Base-by-base conservation (phyloP, 1,140 invertebrate genomes). In the Drosophila serrata region DNA sequence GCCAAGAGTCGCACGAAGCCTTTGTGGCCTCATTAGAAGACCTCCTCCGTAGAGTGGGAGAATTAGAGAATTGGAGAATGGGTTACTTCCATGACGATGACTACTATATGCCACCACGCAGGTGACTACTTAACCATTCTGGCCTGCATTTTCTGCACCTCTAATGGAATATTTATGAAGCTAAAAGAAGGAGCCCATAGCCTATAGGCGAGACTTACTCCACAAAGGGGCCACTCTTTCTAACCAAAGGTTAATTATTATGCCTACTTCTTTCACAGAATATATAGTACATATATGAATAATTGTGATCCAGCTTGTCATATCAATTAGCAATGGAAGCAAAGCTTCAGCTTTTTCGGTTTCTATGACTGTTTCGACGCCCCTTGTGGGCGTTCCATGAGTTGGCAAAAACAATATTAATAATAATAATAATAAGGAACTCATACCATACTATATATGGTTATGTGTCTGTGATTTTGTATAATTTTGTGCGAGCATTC, bases 401-500 rank as follows among this genome's bases (percentile, higher is more conserved):
- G 72, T 65, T 57, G 53, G 51, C 48, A 72, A 58, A 73, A 76
- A 63, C 55, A 84, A n/a, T 22, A 53, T 1, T 49, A 48, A n/a
- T 11, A 48, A 48, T 8, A 27, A 27, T 7, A 51, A 33, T 51
- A 51, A 19, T 53, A 53, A 73, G 67, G 65, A 72, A 72, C 65
- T 22, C 31, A 39, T 9, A 9, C 45, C 45, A 40, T 1, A 6
- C 45, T 8, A 6, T 37, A 68, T 59, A 33, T 48, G 43, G 68
- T 8, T 31, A 35, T 72, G 33, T 58, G 33, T 39, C 43, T 80
- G 60, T 67, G 84, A 85, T 84, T 76, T 77, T 85, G 64, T 84
- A 73, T 79, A 79, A 82, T 67, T 67, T 81, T 78, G 60, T 78
- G 60, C 76, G 60, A 77, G 67, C 69, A 82, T 82, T 77, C 62